These are phyloP conservation scores for Callionymus lyra DNA, from an alignment of 2,113 vertebrate genomes.

Conservation along the genomic window DNA sequence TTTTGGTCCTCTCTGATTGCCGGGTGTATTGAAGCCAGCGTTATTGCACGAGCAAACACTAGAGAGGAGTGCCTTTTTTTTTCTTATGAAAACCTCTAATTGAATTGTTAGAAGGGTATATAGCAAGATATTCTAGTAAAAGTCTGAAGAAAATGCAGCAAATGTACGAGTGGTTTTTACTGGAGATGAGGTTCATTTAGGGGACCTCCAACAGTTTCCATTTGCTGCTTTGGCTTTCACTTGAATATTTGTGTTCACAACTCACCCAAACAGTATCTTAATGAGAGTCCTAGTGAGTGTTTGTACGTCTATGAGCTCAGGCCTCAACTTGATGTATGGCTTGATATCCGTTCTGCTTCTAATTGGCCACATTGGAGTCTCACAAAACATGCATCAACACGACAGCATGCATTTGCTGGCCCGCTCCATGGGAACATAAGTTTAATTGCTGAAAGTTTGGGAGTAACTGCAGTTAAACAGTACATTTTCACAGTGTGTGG, in stretches of 20 bases:
- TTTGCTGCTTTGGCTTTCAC: constrained; percentile 39
- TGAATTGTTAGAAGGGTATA: too few species aligned
- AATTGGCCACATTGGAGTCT: constrained; percentile 46
- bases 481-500: constrained; percentile 27
- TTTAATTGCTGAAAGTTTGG: background rate
- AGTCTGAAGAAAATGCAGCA: too few species aligned
- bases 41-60: too few species aligned
- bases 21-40: constrained; percentile 6
- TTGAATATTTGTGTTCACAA: constrained; percentile 46
- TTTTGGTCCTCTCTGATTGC: constrained; percentile 11
- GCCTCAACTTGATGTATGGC: constrained; percentile 50
- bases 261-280: constrained; percentile 49
- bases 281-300: constrained; percentile 48
- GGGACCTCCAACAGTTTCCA: constrained; percentile 19
- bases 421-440: background rate
- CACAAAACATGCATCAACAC: background rate
- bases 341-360: constrained; percentile 51
- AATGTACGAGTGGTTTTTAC: too few species aligned
- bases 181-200: constrained; percentile 4
- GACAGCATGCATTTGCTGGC: too few species aligned
- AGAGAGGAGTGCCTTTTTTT: too few species aligned
- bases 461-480: background rate
- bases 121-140: too few species aligned
- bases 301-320: constrained; percentile 32
- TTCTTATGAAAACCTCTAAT: too few species aligned